Percentiles rank a stretch among this genome's conserved stretches.
Conservation (phyloP, 2,888 invertebrate genomes). For the Labia minor region DNA sequence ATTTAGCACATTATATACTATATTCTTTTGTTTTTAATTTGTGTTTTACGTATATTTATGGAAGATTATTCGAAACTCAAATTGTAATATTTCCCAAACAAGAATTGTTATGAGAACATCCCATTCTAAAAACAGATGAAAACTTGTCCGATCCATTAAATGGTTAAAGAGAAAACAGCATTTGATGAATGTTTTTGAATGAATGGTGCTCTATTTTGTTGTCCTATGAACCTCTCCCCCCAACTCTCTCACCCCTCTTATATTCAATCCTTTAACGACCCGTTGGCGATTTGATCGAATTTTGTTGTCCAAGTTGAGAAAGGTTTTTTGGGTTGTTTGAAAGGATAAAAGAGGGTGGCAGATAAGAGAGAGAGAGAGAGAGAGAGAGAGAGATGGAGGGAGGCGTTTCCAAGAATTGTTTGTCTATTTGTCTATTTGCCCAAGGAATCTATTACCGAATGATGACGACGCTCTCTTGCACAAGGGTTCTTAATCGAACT, state of each 20-base stretch:
- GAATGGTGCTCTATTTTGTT: not conserved
- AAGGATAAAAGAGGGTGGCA: not conserved
- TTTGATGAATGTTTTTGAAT: not conserved
- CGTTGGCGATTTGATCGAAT: slow-evolving; percentile 2
- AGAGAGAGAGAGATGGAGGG: too few species aligned
- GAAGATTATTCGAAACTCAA: too few species aligned
- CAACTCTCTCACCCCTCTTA: too few species aligned
- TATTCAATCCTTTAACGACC: slow-evolving; percentile 2
- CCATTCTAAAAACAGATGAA: too few species aligned
- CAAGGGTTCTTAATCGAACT: not conserved
- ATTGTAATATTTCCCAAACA: too few species aligned
- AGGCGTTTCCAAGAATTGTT: too few species aligned
- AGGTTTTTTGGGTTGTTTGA: not conserved
- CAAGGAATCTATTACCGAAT: not conserved
- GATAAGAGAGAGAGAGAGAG: not conserved
- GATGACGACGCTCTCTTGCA: not conserved
- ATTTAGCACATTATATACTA: too few species aligned
- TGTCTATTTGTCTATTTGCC: not conserved
- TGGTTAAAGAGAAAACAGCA: not conserved
- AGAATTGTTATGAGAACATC: too few species aligned
- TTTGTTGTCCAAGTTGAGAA: slow-evolving; percentile 1
- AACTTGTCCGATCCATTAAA: too few species aligned
- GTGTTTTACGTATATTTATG: too few species aligned
- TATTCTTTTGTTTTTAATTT: too few species aligned
- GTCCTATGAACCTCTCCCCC: not conserved